Base-by-base conservation (phyloP, 1,140 invertebrate species). In the Hycleus cichorii region DNA sequence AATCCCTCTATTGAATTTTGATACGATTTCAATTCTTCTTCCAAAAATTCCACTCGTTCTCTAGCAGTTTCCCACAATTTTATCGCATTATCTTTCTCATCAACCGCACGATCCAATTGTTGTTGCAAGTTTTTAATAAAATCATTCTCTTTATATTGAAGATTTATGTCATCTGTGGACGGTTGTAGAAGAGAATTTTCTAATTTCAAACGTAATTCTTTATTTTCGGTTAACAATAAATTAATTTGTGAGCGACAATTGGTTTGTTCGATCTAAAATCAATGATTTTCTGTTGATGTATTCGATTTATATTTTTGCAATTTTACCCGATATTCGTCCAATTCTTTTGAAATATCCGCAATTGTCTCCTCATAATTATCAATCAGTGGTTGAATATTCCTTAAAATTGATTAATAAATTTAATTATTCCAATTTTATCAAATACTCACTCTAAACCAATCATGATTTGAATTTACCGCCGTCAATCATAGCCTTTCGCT, bases 1-100 rank as follows among this genome's bases (percentile, higher is more conserved):
- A 55, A 69, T 38, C 63, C 64, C 40, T 69, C 51, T 3, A 53
- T 59, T 40, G 56, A 62, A 18, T 57, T 58, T 43, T 65, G 64
- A 55, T 60, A 71, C 8, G 67, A 9, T 59, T 64, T 66, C 3
- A 72, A 47, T 56, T 73, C 64, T n/a, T 64, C 64, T 59, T 73
- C 71, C 18, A 73, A 57, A 44, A 58, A 52, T 46, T 73, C 69
- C 39, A 73, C 65, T 4, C 64, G 64, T 60, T 59, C 60, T 18
- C 66, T 48, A 8, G 64, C 58, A 47, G 66, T 66, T 49, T 66
- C 66, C 71, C 71, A 73, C 57, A 72, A 63, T 57, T 70, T 65
- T 3, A 66, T 57, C 3, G 64, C 56, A 24, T 62, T 59, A 27
- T 72, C 67, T 58, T 73, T 73, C 59, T 73, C 71, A 47, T 68